Evolutionary conservation across 2,888 invertebrate genomes (phyloP).

Genomic region (Suillia variegata): DNA sequence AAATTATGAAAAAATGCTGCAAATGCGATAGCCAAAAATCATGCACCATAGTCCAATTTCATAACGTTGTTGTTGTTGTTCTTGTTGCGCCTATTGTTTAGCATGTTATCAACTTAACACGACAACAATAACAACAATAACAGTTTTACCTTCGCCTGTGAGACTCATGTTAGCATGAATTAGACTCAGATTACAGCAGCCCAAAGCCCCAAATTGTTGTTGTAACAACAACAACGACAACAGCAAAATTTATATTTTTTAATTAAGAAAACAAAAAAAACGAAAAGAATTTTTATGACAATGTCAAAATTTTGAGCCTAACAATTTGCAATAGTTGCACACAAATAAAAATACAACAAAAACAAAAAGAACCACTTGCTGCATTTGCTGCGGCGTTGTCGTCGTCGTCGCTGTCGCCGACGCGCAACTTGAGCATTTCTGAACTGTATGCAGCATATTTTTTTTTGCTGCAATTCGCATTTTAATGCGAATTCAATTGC

Average conservation of each 20-base stretch:
- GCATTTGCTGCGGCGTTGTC: not conserved
- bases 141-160: no score
- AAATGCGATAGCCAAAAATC: no score
- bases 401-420: no score
- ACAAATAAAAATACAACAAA: not conserved
- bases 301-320: not conserved
- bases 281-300: not conserved
- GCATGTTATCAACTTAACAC: not conserved
- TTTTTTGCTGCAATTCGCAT: no score
- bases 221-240: constrained; percentile 9
- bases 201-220: no score
- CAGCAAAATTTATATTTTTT: not conserved
- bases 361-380: not conserved
- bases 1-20: constrained; percentile 4
- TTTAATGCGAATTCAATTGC: no score
- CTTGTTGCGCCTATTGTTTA: not conserved
- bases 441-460: no score
- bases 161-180: no score
- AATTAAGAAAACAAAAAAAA: not conserved
- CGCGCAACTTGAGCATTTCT: no score
- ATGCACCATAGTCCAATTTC: no score
- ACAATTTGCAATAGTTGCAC: not conserved
- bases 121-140: not conserved
- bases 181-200: no score
- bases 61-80: no score